A percentile compares a stretch with the other conserved stretches of the same genome.
Conservation (phyloP, 2,888 invertebrate genomes). For the Cabera pusaria region DNA sequence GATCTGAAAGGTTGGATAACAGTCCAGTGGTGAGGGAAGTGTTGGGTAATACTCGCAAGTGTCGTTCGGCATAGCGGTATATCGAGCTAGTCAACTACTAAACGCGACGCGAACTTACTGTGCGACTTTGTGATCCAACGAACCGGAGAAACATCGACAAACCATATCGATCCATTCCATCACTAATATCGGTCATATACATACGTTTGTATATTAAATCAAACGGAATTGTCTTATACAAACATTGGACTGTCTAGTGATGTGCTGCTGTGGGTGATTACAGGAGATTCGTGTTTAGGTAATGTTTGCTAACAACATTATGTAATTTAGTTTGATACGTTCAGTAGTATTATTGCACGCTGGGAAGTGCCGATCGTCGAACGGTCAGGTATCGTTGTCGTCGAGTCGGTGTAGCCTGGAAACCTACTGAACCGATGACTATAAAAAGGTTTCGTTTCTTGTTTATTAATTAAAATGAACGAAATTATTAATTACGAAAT, state of each 20-base stretch:
- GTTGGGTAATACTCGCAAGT: constrained; percentile 40
- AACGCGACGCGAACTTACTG: constrained; percentile 28
- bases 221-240: too few species aligned
- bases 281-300: constrained; percentile 25
- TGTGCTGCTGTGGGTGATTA: constrained; percentile 21
- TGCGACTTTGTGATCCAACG: background rate
- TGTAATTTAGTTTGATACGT: constrained; percentile 36
- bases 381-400: constrained; percentile 3
- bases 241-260: too few species aligned
- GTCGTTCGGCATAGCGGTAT: constrained; percentile 22
- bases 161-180: background rate
- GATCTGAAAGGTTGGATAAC: constrained; percentile 27
- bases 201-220: too few species aligned
- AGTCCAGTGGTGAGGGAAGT: constrained; percentile 10
- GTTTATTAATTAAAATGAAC: too few species aligned
- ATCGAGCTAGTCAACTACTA: constrained; percentile 31
- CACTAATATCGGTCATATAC: constrained; percentile 3
- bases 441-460: too few species aligned
- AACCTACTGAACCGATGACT: constrained; percentile 24
- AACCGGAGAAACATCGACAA: constrained; percentile 15
- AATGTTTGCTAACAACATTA: constrained; percentile 43
- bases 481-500: too few species aligned
- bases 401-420: constrained; percentile 15
- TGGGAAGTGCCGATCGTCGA: constrained; percentile 3
- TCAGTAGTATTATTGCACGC: constrained; percentile 21